Percentiles rank a stretch among this genome's conserved stretches.
phyloP scores from a whole-genome alignment of 2,113 vertebrate species.

The Tinamus guttatus region DNA sequence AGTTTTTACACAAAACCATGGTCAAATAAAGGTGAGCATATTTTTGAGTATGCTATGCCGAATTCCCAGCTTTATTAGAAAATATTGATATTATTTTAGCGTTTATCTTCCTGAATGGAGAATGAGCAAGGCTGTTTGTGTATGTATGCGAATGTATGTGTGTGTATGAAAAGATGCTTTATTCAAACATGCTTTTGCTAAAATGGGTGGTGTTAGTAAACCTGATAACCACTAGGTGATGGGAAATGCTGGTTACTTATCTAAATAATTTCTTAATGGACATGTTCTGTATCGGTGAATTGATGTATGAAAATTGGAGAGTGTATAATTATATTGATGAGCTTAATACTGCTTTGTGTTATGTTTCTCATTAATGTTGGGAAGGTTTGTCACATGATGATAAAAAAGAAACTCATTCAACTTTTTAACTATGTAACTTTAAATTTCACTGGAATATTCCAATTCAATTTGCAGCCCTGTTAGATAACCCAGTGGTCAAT shows the following conservation, averaged over 20 bases:
- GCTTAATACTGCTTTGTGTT: neutral
- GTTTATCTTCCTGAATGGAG: no score
- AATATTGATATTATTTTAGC: no score
- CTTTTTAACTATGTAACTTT: neutral
- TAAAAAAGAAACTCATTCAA: no score
- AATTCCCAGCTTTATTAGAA: no score
- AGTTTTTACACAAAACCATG: slow-evolving; percentile 91
- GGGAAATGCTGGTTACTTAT: neutral
- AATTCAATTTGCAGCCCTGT: neutral
- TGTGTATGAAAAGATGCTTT: neutral
- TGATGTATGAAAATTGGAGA: neutral
- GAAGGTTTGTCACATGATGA: neutral
- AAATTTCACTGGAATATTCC: neutral
- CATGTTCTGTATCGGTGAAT: neutral
- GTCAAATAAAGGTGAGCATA: slow-evolving; percentile 88
- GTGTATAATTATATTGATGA: neutral
- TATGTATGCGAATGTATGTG: neutral
- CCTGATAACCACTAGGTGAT: neutral
- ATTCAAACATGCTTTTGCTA: neutral
- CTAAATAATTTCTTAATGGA: neutral
- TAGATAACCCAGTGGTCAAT: neutral
- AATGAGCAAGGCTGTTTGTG: no score
- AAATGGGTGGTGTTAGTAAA: neutral
- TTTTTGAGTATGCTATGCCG: neutral
- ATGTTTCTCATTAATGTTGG: neutral